Percentiles rank a stretch among this genome's conserved stretches.
These are phyloP conservation scores for Microcebus lehilahytsara DNA, from an alignment of 2,113 vertebrate species.

Conservation along the genomic window DNA sequence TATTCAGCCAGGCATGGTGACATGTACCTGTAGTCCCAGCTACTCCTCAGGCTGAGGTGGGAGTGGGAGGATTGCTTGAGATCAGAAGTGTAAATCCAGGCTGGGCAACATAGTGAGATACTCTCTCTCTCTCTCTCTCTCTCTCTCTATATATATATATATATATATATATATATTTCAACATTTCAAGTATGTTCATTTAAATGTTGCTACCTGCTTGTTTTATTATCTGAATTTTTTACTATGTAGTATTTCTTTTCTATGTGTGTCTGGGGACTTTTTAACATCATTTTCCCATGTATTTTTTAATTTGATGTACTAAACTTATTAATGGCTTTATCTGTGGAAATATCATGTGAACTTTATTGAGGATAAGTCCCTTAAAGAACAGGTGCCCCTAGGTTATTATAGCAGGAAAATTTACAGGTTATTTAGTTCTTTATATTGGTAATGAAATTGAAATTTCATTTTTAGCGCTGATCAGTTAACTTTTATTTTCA, in stretches of 20 bases:
- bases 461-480: neutral
- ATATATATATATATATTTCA: no score
- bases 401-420: neutral
- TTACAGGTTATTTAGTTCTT: neutral
- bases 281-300: neutral
- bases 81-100: no score
- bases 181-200: neutral
- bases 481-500: neutral
- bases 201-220: neutral
- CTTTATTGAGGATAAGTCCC: neutral
- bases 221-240: neutral
- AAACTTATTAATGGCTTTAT: neutral
- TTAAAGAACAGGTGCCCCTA: neutral
- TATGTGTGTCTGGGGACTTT: neutral
- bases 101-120: no score
- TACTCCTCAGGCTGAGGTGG: no score
- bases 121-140: no score
- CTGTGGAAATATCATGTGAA: neutral
- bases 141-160: no score
- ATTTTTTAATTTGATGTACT: neutral
- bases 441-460: neutral
- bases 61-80: no score
- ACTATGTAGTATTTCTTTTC: neutral
- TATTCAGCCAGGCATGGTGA: no score
- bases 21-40: no score